Evolutionary conservation across 2,113 vertebrate species (phyloP), one percentile per base, ranked within the genome.

Genomic region (Pelodiscus sinensis): DNA sequence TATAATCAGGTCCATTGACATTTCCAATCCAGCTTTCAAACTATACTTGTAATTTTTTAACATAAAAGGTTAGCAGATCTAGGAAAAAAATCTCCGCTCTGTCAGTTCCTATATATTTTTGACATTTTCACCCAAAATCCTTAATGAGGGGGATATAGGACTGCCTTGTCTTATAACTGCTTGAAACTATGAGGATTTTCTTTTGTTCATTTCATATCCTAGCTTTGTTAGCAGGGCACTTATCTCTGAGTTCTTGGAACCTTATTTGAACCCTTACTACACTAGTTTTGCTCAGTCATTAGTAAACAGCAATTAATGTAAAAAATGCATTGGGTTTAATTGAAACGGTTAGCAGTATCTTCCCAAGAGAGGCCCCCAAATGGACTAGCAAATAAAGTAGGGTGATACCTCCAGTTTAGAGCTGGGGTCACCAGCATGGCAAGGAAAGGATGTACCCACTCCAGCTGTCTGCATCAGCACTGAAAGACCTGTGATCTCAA

Each of bases 311-410:
- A 93, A 83, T 95, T 95, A 92, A 89, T 94, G 95, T 89, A 55
- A 0, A 90, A 44, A 95, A 90, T 90, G 85, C 83, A 8, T 68
- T 94, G 87, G 83, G 27, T 95, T 94, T 95, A 88, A 97, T 98
- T 97, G 94, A 96, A 97, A 94, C 94, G 96, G 90, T 98, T 97
- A 97, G 92, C 96, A 97, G 95, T 94, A 92, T 95, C 96, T 97
- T 88, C 85, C 97, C 85, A 88, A 97, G 98, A 24, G 25, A 95
- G 94, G 88, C 92, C 97, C 96, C 86, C 96, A 96, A 98, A 95
- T 94, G 60, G 92, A 93, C 93, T 93, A 90, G 92, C 91, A 77
- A 85, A 60, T 56, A 85, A 96, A 94, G 91, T 86, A 90, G 31
- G 55, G 79, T 68, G 88, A 94, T 81, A 79, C 82, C 96, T 95